Conservation (phyloP, 2,888 invertebrate species). For the Meiosimyza decipiens region DNA sequence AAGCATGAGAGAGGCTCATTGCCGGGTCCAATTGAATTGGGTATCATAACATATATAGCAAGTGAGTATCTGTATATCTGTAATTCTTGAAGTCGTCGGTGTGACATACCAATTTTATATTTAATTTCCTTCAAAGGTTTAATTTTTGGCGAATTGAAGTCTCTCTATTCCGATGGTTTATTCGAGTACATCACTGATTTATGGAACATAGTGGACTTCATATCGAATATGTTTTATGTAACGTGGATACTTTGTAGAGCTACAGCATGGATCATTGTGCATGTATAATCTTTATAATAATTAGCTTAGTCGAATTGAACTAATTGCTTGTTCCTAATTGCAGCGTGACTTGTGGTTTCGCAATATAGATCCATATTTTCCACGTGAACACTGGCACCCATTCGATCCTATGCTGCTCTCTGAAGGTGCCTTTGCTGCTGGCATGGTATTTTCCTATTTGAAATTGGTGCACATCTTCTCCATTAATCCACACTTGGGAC, state of each 20-base stretch:
- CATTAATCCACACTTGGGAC: constrained; percentile 95
- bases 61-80: constrained; percentile 70
- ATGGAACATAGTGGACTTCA: constrained; percentile 98
- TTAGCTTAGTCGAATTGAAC: neutral
- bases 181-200: constrained; percentile 93
- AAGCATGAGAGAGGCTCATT: constrained; percentile 80
- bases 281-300: constrained; percentile 71
- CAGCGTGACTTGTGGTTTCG: constrained; percentile 75
- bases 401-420: constrained; percentile 95
- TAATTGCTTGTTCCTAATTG: neutral
- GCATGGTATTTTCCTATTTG: constrained; percentile 95
- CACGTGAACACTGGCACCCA: constrained; percentile 91
- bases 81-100: neutral
- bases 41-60: constrained; percentile 88
- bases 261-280: constrained; percentile 88
- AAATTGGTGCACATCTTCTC: constrained; percentile 97
- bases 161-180: constrained; percentile 91
- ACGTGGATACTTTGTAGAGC: constrained; percentile 90
- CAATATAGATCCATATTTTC: constrained; percentile 84
- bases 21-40: constrained; percentile 83
- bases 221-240: constrained; percentile 95
- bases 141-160: constrained; percentile 92
- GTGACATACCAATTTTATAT: neutral
- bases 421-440: constrained; percentile 93
- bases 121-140: constrained; percentile 73